These are phyloP conservation scores for Pogonognathellus flavescens DNA, from an alignment of 1,140 invertebrate species.

Conservation along the genomic window DNA sequence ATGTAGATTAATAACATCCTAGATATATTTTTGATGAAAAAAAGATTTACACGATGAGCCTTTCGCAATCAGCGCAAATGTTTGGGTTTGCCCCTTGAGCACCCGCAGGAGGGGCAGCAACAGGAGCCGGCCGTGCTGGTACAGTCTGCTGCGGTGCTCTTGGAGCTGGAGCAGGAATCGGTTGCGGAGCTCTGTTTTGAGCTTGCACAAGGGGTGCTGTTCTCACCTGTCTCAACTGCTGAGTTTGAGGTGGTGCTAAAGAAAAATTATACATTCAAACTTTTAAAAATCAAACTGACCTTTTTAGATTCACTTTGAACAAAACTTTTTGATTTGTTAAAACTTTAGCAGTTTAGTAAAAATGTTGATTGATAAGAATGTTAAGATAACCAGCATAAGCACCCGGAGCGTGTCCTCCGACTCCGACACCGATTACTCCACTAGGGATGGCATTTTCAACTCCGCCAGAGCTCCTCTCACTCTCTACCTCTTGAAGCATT, in stretches of 20 bases:
- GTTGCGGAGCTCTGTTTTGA: slow-evolving; percentile 53
- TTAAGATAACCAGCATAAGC: slow-evolving; percentile 13
- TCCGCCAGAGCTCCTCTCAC: slow-evolving; percentile 71
- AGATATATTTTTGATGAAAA: not conserved
- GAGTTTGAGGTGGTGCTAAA: slow-evolving; percentile 43
- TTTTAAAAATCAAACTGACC: too few species aligned
- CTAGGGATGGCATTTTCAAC: not conserved
- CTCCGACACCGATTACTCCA: not conserved
- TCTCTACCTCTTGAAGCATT: slow-evolving; percentile 91
- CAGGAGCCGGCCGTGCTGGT: slow-evolving; percentile 67
- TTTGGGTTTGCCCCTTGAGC: slow-evolving; percentile 76
- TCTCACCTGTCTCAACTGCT: slow-evolving; percentile 51
- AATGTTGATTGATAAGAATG: too few species aligned
- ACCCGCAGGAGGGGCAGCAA: not conserved
- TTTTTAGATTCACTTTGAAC: too few species aligned
- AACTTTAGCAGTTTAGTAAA: too few species aligned
- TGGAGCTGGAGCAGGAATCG: slow-evolving; percentile 49
- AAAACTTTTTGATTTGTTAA: too few species aligned
- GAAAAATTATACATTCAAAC: not conserved
- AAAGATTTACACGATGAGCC: slow-evolving; percentile 88
- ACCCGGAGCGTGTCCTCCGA: slow-evolving; percentile 8
- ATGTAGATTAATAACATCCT: too few species aligned
- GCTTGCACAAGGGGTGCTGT: slow-evolving; percentile 8
- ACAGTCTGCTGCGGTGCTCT: slow-evolving; percentile 59
- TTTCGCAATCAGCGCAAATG: slow-evolving; percentile 92